Evolutionary conservation across 2,888 invertebrate species (phyloP), one percentile per base, ranked within the genome.

Genomic region (Sphaeridia pumilis): DNA sequence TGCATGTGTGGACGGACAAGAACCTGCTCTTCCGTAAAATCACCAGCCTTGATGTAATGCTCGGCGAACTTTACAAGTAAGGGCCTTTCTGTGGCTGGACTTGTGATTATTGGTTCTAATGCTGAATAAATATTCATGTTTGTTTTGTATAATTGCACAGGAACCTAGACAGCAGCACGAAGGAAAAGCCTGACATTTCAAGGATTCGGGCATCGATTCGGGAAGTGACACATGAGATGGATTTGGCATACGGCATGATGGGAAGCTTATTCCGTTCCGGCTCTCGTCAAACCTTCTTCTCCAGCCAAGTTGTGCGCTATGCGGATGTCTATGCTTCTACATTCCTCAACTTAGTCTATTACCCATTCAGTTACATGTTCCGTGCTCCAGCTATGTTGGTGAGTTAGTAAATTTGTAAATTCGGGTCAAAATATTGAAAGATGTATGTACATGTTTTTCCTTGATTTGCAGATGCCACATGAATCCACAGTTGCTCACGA

Each of bases 341-440:
- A 34, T 84, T 93, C 74, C 79, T 94, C 63, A 97, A 97, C 74
- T 78, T 98, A 67, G 84, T 97, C 71, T 90, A 95, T 75, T 98
- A 98, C 73, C 97, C 97, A 59, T 93, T 95, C 76, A 89, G 89
- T 71, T 98, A 97, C 74, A 92, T 95, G 87, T 98, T 97, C 78
- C 82, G 94, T 66, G 92, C 97, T 38, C 94, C 95, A 49, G 86
- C 94, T 50, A 94, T 95, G 90, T 76, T 97, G 68, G 80, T 80
- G 68, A 72, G 73, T 69, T 34, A n/a, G n/a, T n/a, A n/a, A n/a
- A n/a, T n/a, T n/a, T n/a, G n/a, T n/a, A n/a, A n/a, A n/a, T n/a
- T n/a, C n/a, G n/a, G n/a, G n/a, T n/a, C n/a, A n/a, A n/a, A n/a
- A n/a, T n/a, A n/a, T n/a, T n/a, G n/a, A n/a, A n/a, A n/a, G n/a